A percentile compares a stretch with the other conserved stretches of the same genome.
Conservation (phyloP, 1,140 invertebrate species). For the Calliphora vicina region DNA sequence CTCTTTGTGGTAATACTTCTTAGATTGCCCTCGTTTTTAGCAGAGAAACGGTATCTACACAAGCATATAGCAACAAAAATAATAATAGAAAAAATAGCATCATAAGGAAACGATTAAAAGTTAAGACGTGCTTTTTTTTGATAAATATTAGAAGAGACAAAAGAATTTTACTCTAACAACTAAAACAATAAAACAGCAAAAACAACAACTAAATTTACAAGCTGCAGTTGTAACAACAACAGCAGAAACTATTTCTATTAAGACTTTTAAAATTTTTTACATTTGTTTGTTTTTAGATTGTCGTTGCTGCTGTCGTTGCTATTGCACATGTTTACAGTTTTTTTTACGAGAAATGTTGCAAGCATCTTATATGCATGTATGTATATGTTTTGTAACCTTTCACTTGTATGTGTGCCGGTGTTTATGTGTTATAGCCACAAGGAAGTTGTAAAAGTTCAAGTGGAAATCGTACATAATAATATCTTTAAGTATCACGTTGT, state of each 20-base stretch:
- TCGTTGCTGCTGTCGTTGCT: neutral
- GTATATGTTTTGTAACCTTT: neutral
- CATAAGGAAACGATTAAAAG: constrained; percentile 32
- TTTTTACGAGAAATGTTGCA: neutral
- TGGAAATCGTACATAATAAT: constrained; percentile 10
- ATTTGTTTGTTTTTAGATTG: neutral
- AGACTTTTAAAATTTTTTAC: neutral
- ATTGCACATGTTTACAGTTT: neutral
- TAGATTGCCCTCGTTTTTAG: too few relatives aligned
- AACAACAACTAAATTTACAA: neutral
- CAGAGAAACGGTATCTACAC: neutral
- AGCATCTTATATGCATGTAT: neutral
- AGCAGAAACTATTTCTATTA: neutral
- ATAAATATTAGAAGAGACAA: neutral
- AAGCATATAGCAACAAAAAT: neutral
- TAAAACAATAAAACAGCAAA: neutral
- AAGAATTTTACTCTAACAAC: neutral
- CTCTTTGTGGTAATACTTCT: too few relatives aligned
- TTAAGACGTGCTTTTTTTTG: constrained; percentile 14
- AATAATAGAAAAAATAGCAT: constrained; percentile 11
- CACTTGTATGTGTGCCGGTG: neutral
- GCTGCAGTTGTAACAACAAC: neutral
- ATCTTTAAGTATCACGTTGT: constrained; percentile 1
- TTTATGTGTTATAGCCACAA: neutral
- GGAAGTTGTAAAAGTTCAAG: constrained; percentile 35